These are phyloP conservation scores for Sebastes minor DNA, from an alignment of 2,797 vertebrate species.

Conservation along the genomic window DNA sequence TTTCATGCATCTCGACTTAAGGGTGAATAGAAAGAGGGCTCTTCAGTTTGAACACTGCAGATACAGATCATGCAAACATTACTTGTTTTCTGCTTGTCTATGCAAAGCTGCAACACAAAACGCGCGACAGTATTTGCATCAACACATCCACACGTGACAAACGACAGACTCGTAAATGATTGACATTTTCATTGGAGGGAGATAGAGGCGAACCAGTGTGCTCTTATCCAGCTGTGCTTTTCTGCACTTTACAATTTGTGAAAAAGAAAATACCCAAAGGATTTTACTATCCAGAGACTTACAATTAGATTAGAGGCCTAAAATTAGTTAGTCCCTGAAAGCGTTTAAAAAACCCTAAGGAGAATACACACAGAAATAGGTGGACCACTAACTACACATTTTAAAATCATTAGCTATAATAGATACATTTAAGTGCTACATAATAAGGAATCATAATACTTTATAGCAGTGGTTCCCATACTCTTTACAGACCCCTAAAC, in stretches of 20 bases:
- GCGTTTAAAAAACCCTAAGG: background rate
- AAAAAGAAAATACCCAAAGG: slow-evolving; percentile 13
- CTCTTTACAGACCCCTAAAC: no score
- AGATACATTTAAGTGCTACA: background rate
- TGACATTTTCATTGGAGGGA: slow-evolving; percentile 47
- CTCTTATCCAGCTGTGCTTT: slow-evolving; percentile 44
- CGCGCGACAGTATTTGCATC: background rate
- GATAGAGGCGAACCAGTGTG: slow-evolving; percentile 6
- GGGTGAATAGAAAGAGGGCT: slow-evolving; percentile 1
- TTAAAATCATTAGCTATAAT: background rate
- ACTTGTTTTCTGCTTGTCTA: slow-evolving; percentile 15
- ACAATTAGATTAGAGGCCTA: slow-evolving; percentile 25
- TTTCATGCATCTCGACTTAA: slow-evolving; percentile 15
- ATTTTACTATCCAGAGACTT: slow-evolving; percentile 36
- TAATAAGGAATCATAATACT: background rate
- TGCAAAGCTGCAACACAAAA: slow-evolving; percentile 19
- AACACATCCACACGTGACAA: background rate
- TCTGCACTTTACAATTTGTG: slow-evolving; percentile 25
- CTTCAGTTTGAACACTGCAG: slow-evolving; percentile 6
- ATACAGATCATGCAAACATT: slow-evolving; percentile 9
- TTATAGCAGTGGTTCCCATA: no score
- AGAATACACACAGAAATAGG: slow-evolving; percentile 22
- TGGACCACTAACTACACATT: slow-evolving; percentile 1
- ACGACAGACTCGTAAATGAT: slow-evolving; percentile 24
- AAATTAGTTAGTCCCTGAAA: slow-evolving; percentile 23